These are phyloP conservation scores for Agriotes lineatus DNA, from an alignment of 2,888 invertebrate genomes.

Conservation along the genomic window DNA sequence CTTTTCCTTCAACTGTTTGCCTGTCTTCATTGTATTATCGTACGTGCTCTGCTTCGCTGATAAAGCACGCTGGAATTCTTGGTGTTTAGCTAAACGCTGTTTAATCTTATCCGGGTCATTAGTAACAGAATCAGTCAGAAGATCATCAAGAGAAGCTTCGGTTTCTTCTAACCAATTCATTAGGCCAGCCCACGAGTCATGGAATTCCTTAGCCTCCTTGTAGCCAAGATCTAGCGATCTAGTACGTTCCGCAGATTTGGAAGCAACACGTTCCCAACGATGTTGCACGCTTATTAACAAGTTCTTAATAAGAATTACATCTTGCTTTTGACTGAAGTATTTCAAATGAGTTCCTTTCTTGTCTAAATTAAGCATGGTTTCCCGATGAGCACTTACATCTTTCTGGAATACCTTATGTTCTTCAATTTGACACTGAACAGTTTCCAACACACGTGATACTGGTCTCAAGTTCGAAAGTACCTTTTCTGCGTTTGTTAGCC, in stretches of 20 bases:
- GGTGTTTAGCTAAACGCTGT: slow-evolving; percentile 86
- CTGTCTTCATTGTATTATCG: slow-evolving; percentile 91
- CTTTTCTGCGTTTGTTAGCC: slow-evolving; percentile 96
- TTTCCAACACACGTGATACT: slow-evolving; percentile 94
- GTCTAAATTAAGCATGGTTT: slow-evolving; percentile 94
- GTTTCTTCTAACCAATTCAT: slow-evolving; percentile 94
- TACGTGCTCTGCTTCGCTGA: slow-evolving; percentile 89
- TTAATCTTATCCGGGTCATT: slow-evolving; percentile 95
- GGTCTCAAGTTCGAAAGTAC: slow-evolving; percentile 88
- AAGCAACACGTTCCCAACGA: slow-evolving; percentile 97
- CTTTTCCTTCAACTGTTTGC: slow-evolving; percentile 91
- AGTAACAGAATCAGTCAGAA: slow-evolving; percentile 79
- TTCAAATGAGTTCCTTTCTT: slow-evolving; percentile 98
- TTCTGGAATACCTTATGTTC: slow-evolving; percentile 97
- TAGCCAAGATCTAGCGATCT: slow-evolving; percentile 93
- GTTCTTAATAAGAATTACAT: slow-evolving; percentile 98
- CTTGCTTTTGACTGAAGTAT: slow-evolving; percentile 99
- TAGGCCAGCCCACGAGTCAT: slow-evolving; percentile 90
- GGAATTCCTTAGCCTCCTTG: slow-evolving; percentile 96
- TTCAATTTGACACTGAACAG: slow-evolving; percentile 93
- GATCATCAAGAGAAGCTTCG: slow-evolving; percentile 83
- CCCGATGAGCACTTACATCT: slow-evolving; percentile 92
- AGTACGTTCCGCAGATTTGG: slow-evolving; percentile 94
- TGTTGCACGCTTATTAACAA: slow-evolving; percentile 96
- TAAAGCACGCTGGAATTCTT: slow-evolving; percentile 93